Base-by-base conservation (phyloP, 64 coral and sea anemone genomes). In the Montipora sp. region DNA sequence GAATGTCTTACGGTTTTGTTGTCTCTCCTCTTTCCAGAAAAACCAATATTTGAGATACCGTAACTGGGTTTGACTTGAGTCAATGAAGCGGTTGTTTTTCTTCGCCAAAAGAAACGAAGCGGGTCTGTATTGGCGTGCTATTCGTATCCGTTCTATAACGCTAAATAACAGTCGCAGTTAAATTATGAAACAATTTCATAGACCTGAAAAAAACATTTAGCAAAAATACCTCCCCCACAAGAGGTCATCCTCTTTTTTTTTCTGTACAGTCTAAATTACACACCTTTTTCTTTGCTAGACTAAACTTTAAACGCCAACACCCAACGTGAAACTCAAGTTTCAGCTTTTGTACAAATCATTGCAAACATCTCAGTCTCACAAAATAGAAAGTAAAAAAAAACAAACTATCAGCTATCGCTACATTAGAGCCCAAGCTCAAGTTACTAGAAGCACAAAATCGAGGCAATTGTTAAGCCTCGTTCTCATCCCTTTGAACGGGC, bases 281-380 rank as follows among this genome's bases (percentile, higher is more conserved):
- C 73, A 45, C 73, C 23, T 45, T 51, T 16, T 18, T 16, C 19
- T 18, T 16, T 50, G 12, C 75, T 78, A 51, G 3, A 19, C 45
- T 49, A 48, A 9, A 49, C 15, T 16, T 48, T 48, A 78, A 49
- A 49, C 75, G 15, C 13, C 2, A 47, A 85, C 14, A 46, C 55
- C 11, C n/a, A 22, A 82, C 55, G 13, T 61, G 53, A 82, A 82
- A 48, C 13, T 47, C 36, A 8, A 63, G 80, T 59, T 27, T 48
- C 58, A 83, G 65, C 61, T 14, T 85, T 71, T 85, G 82, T 85
- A 85, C 82, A 85, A 85, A 85, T 85, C 82, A 48, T 45, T n/a
- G 19, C 47, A 44, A 36, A 2, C 36, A 36, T 36, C 36, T 19
- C n/a, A 48, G 16, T 70, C 46, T 85, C 65, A 71, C 65, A 85